Conservation (phyloP, 2,113 vertebrate species). For the Empidonax traillii region DNA sequence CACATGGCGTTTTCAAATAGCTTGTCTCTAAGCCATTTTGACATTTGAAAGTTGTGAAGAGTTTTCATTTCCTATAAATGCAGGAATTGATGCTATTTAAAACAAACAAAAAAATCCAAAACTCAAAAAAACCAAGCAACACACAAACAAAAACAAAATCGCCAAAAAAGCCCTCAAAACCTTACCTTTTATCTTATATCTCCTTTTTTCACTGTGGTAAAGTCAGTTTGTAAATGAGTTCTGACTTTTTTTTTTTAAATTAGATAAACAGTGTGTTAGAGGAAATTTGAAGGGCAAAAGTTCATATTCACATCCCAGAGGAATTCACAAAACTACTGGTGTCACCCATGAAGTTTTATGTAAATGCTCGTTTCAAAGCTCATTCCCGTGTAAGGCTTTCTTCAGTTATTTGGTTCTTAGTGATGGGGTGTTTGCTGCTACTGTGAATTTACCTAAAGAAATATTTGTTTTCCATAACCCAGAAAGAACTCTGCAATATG, state of each 20-base stretch:
- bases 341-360: not conserved
- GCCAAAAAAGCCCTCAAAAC: not conserved
- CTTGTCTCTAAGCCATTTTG: not conserved
- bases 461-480: slow-evolving; percentile 32
- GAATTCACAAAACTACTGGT: not conserved
- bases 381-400: fast-evolving
- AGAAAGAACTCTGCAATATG: slow-evolving; percentile 99
- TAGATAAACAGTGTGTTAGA: not conserved
- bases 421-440: not conserved
- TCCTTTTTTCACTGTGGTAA: not conserved
- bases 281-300: not conserved
- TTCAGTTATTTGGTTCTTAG: not conserved
- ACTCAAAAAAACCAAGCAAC: not conserved
- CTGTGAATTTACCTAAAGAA: slow-evolving; percentile 28
- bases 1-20: not conserved
- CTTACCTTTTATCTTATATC: not conserved
- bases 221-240: not conserved
- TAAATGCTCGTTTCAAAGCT: not conserved
- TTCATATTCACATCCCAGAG: not conserved
- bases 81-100: not conserved
- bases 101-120: not conserved
- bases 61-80: not conserved
- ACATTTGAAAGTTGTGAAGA: not conserved
- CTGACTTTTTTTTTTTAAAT: not conserved
- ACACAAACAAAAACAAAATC: not conserved